Conservation (phyloP, 2,888 invertebrate genomes). For the Athalia rosae region DNA sequence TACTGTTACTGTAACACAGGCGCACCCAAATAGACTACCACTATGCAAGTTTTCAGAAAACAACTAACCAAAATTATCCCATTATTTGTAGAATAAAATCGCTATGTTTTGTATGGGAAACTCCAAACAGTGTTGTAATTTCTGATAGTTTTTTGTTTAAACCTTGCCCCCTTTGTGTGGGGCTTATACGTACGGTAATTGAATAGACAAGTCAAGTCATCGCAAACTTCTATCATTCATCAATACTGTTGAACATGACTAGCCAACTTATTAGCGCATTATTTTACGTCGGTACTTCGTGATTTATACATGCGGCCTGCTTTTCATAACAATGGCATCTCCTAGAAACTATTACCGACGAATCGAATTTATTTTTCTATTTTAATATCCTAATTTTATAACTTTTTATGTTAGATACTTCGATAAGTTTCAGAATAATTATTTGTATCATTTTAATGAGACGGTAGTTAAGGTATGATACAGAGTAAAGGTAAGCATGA, state of each 20-base stretch:
- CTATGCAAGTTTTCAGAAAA: conserved; percentile 63
- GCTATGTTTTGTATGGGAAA: conserved; percentile 73
- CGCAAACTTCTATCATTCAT: too few relatives aligned
- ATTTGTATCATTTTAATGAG: conserved; percentile 1
- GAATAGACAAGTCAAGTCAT: too few relatives aligned
- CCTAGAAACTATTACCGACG: too few relatives aligned
- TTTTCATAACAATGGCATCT: too few relatives aligned
- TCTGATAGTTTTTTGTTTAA: neutral
- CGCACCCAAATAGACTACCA: conserved; percentile 58
- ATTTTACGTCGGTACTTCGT: too few relatives aligned
- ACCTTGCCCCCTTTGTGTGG: conserved; percentile 51
- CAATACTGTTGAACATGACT: too few relatives aligned
- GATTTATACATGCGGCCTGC: too few relatives aligned
- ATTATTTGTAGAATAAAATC: conserved; percentile 74
- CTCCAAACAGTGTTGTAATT: conserved; percentile 41
- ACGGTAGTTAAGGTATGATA: conserved; percentile 18
- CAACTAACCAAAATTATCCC: conserved; percentile 68
- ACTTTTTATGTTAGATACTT: neutral
- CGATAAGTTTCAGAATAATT: conserved; percentile 6
- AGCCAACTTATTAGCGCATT: too few relatives aligned
- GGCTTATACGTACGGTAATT: neutral
- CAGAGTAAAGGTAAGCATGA: conserved; percentile 35
- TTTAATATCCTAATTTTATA: neutral
- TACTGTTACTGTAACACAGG: conserved; percentile 51
- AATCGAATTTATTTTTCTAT: neutral